Conservation (phyloP, 2,113 vertebrate species). For the Tachuris rubrigastra region DNA sequence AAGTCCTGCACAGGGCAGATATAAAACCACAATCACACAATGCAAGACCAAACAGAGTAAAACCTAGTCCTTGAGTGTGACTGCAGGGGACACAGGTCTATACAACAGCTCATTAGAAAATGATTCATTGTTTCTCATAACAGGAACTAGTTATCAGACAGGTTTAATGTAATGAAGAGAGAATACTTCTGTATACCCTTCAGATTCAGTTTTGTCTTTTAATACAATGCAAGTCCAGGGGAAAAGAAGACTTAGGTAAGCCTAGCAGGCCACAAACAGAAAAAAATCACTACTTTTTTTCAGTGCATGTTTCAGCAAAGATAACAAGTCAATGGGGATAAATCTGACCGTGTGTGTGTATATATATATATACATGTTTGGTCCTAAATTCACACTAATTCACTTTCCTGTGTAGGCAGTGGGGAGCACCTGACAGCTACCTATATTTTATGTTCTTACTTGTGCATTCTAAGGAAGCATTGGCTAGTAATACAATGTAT, state of each 20-base stretch:
- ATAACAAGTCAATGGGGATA: neutral
- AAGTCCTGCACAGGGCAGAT: neutral
- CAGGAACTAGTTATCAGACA: neutral
- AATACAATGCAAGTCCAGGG: neutral
- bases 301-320: neutral
- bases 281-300: neutral
- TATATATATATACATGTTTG: accelerated
- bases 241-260: neutral
- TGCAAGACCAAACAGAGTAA: neutral
- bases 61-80: neutral
- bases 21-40: neutral
- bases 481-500: neutral
- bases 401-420: neutral
- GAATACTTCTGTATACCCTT: neutral
- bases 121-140: neutral
- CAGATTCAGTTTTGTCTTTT: neutral
- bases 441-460: neutral
- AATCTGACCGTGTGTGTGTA: neutral
- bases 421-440: neutral
- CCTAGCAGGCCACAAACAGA: neutral
- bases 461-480: neutral
- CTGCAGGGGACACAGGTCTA: neutral
- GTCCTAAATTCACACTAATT: neutral
- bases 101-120: neutral
- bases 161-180: neutral